Base-by-base conservation (phyloP, 2,113 vertebrate genomes). In the Diadophis punctatus region DNA sequence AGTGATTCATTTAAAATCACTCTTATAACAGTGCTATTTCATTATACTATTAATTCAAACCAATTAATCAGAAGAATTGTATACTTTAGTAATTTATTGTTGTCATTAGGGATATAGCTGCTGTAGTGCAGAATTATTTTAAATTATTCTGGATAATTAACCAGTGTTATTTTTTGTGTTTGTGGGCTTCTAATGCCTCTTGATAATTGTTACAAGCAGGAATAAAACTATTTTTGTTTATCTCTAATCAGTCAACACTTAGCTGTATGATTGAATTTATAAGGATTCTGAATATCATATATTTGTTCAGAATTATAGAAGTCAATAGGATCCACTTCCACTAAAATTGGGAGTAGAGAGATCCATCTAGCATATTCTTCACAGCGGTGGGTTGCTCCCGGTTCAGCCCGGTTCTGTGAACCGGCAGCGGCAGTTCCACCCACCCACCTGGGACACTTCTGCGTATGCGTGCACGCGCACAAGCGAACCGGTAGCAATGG, bases 101-200 rank as follows among this genome's bases (percentile, higher is more conserved):
- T 95, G 94, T 96, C 96, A 96, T 97, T 96, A 96, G 92, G 93
- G 88, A 96, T 93, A 96, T 93, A 88, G 92, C 96, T 80, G 87
- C 94, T 97, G 96, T 96, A 96, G 96, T 96, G 97, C 94, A 95
- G 95, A 97, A 96, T 96, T 96, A 96, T 97, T 97, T 97, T 97
- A 60, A 98, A 97, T 97, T 97, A 96, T 91, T 95, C 90, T 87
- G 86, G 91, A 95, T 96, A 96, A 93, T 93, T 94, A 92, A 95
- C 89, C 34, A 46, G 93, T 95, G 95, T 93, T 91, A 93, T 49
- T 74, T 85, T 68, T 91, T 55, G 85, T 85, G 80, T 85, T 25
- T 85, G 60, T 63, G 60, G 30, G 30, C 93, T 92, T 93, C 91
- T 95, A 93, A 95, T 94, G 92, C 95, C 95, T 95, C 51, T 93